Base-by-base conservation (phyloP, 2,888 invertebrate genomes). In the Tuta absoluta region DNA sequence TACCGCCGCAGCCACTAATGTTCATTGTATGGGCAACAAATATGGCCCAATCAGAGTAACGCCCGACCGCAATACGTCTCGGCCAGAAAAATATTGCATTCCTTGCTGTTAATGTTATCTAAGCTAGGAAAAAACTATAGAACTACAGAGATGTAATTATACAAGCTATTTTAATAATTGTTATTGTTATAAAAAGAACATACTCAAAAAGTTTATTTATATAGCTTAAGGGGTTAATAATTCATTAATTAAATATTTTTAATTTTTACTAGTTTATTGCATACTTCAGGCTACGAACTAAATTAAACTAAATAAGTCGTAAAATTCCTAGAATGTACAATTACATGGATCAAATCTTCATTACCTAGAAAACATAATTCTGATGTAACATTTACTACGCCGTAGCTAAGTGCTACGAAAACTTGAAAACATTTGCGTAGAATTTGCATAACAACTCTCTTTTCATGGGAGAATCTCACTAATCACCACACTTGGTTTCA, bases 21-120 rank as follows among this genome's bases (percentile, higher is more conserved):
- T 82, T 80, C 84, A 86, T 88, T 89, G 89, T 87, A 89, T 85
- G 88, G 81, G 87, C 84, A 90, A 89, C 91, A 90, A 91, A 91
- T 85, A 87, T 80, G 87, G 81, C 78, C 81, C 85, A 88, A 91
- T 91, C 91, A 89, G 87, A 87, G 86, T 87, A 87, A 89, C 86
- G 86, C 84, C 80, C 86, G 80, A 85, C 88, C 87, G 85, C 88
- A 80, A 89, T 91, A 89, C 87, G 85, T 90, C 85, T 83, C 80
- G 76, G 75, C 79, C 76, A 77, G 81, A 88, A 89, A 90, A 84
- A 87, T 87, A 89, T 87, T 78, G 85, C 81, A 80, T 82, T 82
- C 77, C 80, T 83, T 80, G 82, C 78, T 79, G 75, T 71, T 74
- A 72, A 74, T 74, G 74, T 73, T 72, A 78, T 77, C 77, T 76